Evolutionary conservation across 2,113 vertebrate genomes (phyloP).

Genomic region (Prunella himalayana): DNA sequence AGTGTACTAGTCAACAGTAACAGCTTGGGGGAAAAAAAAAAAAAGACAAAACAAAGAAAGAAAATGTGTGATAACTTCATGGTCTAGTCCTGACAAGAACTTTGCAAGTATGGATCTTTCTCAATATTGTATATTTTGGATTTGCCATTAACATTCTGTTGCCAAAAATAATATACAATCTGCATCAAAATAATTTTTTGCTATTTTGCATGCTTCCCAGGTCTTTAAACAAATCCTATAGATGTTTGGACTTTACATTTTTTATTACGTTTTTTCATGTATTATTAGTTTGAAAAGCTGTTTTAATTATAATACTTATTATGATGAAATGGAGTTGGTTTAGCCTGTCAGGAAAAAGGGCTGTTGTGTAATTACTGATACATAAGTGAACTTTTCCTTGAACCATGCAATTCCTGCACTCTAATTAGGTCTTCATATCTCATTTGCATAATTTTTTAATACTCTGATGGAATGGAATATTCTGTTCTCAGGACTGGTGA

Average conservation of each 20-base stretch:
- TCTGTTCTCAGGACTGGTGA: not conserved
- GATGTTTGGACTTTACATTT: not conserved
- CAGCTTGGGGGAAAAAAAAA: not conserved
- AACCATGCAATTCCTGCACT: not conserved
- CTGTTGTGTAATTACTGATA: constrained; percentile 22
- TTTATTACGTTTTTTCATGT: not conserved
- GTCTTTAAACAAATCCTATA: not conserved
- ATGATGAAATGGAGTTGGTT: constrained; percentile 31
- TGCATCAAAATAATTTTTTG: not conserved
- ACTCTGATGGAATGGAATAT: not conserved
- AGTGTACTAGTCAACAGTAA: not conserved
- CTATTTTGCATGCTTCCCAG: not conserved
- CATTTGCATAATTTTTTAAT: constrained; percentile 30
- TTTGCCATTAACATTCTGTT: not conserved
- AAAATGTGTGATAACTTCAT: not conserved
- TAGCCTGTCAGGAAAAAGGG: not conserved
- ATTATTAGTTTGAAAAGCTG: constrained; percentile 31
- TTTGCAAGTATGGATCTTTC: not conserved
- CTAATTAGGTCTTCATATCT: constrained; percentile 13
- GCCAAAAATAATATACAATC: not conserved
- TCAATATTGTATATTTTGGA: not conserved
- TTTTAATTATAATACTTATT: constrained; percentile 38
- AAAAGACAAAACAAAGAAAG: not conserved
- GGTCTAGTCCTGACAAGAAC: not conserved
- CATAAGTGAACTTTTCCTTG: constrained; percentile 22